Conservation (phyloP, 2,888 invertebrate genomes). For the Acronicta psi region DNA sequence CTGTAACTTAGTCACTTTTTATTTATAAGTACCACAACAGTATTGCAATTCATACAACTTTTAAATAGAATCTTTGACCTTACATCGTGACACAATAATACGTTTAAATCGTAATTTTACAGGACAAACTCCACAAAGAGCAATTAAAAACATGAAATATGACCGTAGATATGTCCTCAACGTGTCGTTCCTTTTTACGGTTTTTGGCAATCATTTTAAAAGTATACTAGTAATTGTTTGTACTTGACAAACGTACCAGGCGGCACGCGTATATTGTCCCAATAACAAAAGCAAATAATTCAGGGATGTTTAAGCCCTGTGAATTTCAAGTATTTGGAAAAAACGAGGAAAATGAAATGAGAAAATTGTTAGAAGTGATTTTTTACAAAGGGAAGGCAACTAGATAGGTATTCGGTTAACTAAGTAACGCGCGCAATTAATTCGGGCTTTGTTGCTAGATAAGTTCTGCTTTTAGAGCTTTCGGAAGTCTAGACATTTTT, state of each 20-base stretch:
- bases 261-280: conserved; percentile 15
- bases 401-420: conserved; percentile 33
- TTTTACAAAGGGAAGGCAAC: conserved; percentile 20
- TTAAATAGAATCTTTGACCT: conserved; percentile 51
- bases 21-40: conserved; percentile 36
- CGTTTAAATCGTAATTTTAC: conserved; percentile 50
- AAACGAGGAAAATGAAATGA: conserved; percentile 16
- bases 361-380: conserved; percentile 17
- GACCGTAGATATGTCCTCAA: conserved; percentile 21
- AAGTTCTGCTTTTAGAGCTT: conserved; percentile 25
- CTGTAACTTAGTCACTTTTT: conserved; percentile 45
- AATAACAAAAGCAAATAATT: conserved; percentile 28
- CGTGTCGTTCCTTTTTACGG: conserved; percentile 40
- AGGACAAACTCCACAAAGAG: conserved; percentile 28
- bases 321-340: conserved; percentile 39
- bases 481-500: conserved; percentile 21
- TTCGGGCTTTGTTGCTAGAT: conserved; percentile 26
- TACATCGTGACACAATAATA: conserved; percentile 35
- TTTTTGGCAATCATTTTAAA: conserved; percentile 29
- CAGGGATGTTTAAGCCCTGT: conserved; percentile 17
- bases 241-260: conserved; percentile 32
- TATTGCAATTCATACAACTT: conserved; percentile 58
- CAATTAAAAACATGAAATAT: conserved; percentile 49
- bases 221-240: conserved; percentile 39
- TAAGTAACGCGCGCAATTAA: conserved; percentile 42